A percentile compares a stretch with the other conserved stretches of the same genome.
Conservation (phyloP, 2,797 vertebrate species). For the Alca torda region DNA sequence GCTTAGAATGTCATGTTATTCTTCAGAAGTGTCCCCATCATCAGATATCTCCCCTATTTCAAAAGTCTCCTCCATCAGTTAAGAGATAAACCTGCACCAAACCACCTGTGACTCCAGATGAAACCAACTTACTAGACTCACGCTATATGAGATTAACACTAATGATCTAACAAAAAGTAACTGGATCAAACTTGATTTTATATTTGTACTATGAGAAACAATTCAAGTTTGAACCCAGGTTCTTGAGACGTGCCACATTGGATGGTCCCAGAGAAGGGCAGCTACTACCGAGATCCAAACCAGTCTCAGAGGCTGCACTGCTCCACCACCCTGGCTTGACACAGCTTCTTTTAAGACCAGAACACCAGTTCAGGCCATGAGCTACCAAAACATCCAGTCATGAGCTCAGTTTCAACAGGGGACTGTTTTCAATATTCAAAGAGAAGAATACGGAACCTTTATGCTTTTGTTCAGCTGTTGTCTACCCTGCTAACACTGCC, state of each 20-base stretch:
- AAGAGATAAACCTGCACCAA: not conserved
- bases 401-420: not conserved
- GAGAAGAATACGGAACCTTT: not conserved
- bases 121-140: not conserved
- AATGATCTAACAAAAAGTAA: not conserved
- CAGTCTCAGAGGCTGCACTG: not conserved
- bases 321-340: not conserved
- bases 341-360: not conserved
- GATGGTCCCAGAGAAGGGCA: not conserved
- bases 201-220: not conserved
- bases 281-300: not conserved
- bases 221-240: not conserved
- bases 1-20: not conserved
- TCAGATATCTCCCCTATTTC: not conserved
- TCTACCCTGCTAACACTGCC: not conserved
- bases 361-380: not conserved
- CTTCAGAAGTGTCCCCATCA: not conserved
- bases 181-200: not conserved
- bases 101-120: not conserved
- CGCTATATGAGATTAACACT: accelerated
- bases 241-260: not conserved
- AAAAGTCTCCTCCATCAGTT: not conserved
- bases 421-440: not conserved
- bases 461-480: not conserved
- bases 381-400: not conserved